A percentile compares a stretch with the other conserved stretches of the same genome.
Conservation (phyloP, 2,797 vertebrate genomes). For the Thamnophis elegans region DNA sequence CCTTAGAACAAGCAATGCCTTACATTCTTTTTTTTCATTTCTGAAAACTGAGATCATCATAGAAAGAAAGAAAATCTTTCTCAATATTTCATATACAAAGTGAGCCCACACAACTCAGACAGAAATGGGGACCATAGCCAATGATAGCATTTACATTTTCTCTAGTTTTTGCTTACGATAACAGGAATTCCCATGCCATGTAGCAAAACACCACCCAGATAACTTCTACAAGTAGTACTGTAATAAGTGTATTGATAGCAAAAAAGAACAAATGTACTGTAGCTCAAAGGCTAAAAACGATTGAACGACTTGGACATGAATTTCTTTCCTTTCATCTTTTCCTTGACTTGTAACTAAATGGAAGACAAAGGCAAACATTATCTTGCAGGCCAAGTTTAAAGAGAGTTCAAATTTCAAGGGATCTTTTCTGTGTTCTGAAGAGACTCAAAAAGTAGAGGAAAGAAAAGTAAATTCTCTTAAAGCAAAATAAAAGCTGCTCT, state of each 20-base stretch:
- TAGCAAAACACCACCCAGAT: background rate
- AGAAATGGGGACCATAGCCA: background rate
- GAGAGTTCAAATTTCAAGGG: constrained; percentile 15
- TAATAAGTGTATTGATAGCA: background rate
- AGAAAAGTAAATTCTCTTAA: background rate
- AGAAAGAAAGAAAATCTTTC: background rate
- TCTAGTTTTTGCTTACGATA: background rate
- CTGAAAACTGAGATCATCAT: background rate
- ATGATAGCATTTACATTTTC: background rate
- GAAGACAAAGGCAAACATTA: constrained; percentile 18
- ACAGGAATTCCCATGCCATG: background rate
- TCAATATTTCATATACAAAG: background rate
- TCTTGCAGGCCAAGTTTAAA: background rate
- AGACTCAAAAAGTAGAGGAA: background rate
- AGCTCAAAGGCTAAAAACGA: constrained; percentile 5
- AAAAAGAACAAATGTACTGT: constrained; percentile 14
- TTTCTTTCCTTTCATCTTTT: background rate
- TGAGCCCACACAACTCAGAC: background rate
- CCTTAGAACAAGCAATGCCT: background rate
- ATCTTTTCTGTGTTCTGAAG: background rate
- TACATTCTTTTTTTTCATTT: background rate
- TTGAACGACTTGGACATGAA: background rate
- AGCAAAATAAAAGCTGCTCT: background rate
- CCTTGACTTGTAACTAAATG: background rate
- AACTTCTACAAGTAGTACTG: background rate